phyloP scores from a whole-genome alignment of 2,797 vertebrate genomes.

The Sebastolobus altivelis region DNA sequence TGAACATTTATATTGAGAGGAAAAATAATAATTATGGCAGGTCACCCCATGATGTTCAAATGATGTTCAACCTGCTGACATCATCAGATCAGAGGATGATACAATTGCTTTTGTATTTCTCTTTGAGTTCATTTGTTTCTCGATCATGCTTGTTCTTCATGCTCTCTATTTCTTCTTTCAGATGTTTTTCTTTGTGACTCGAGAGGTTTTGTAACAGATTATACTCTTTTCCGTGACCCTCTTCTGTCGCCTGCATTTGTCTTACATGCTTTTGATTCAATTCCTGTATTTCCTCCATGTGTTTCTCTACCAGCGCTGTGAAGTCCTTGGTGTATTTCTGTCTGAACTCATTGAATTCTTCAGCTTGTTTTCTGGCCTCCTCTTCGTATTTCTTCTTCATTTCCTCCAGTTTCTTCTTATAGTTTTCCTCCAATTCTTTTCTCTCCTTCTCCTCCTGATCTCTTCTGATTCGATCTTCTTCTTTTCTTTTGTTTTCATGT shows the following conservation, averaged over 20 bases:
- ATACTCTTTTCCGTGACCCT: accelerated
- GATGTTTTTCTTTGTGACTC: not conserved
- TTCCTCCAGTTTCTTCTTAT: not conserved
- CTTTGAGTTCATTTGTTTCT: not conserved
- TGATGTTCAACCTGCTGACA: not conserved
- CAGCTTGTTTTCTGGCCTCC: not conserved
- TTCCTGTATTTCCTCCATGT: conserved; percentile 1
- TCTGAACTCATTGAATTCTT: conserved; percentile 10
- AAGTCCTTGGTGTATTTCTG: not conserved
- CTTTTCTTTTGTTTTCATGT: not conserved
- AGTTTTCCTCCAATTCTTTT: not conserved
- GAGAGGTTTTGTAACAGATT: not conserved
- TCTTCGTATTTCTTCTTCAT: not conserved
- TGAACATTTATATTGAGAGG: too few species aligned
- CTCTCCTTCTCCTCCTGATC: not conserved
- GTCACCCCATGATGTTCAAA: too few species aligned
- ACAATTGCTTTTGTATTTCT: not conserved
- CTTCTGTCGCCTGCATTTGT: not conserved
- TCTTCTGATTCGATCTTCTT: not conserved
- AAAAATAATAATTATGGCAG: too few species aligned
- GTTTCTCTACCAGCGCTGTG: not conserved
- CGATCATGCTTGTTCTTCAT: not conserved
- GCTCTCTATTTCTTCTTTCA: not conserved
- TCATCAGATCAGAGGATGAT: not conserved
- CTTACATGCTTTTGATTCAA: not conserved